Evolutionary conservation across 92 coral and sea anemone genomes (phyloP).

Genomic region (Porites lobata): DNA sequence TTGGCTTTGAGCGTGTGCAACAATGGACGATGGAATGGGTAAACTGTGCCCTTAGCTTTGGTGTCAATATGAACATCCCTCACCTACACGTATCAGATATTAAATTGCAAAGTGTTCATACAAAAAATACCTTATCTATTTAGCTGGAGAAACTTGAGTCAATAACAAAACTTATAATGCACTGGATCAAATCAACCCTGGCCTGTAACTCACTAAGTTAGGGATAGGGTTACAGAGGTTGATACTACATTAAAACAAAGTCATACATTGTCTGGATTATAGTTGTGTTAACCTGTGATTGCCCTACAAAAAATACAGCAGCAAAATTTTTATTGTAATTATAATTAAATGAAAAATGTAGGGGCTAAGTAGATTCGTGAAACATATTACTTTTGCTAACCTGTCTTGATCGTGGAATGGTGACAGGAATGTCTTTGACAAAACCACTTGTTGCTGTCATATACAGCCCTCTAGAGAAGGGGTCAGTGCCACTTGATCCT

Average conservation of each 20-base stretch:
- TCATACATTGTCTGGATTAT: too few species aligned
- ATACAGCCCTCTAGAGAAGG: slow-evolving; percentile 81
- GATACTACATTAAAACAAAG: too few species aligned
- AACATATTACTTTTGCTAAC: slow-evolving; percentile 24
- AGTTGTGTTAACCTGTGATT: too few species aligned
- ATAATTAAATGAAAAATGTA: not conserved
- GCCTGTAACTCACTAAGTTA: too few species aligned
- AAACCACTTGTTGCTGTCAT: slow-evolving; percentile 95
- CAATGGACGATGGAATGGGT: slow-evolving; percentile 84
- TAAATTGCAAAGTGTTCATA: not conserved
- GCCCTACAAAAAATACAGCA: not conserved
- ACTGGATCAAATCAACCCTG: too few species aligned
- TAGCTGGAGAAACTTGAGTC: too few species aligned
- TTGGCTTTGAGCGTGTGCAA: slow-evolving; percentile 88
- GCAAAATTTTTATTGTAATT: not conserved
- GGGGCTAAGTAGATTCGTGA: too few species aligned
- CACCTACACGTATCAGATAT: slow-evolving; percentile 50
- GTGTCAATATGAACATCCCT: slow-evolving; percentile 83
- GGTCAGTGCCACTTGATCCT: slow-evolving; percentile 94
- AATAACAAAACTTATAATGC: too few species aligned
- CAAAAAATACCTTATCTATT: not conserved
- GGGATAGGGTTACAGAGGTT: too few species aligned
- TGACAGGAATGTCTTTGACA: slow-evolving; percentile 97
- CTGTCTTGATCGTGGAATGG: slow-evolving; percentile 91
- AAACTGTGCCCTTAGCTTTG: slow-evolving; percentile 81